A percentile compares a stretch with the other conserved stretches of the same genome.
phyloP scores from a whole-genome alignment of 2,888 invertebrate genomes.

The Spisula subtruncata region DNA sequence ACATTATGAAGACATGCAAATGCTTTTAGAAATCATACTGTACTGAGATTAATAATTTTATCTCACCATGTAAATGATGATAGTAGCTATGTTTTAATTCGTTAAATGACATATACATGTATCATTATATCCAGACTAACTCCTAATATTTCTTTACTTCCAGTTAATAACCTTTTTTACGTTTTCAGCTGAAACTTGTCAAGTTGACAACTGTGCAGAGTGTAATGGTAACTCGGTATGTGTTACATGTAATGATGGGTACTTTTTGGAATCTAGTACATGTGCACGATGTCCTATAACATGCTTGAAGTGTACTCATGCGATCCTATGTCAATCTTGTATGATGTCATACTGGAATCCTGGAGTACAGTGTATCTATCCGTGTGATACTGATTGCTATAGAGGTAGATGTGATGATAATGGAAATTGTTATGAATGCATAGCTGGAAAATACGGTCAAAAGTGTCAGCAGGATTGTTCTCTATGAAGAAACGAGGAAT shows the following conservation, averaged over 20 bases:
- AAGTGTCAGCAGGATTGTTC: background rate
- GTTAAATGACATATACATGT: too few relatives aligned
- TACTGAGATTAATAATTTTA: too few relatives aligned
- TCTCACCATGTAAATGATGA: too few relatives aligned
- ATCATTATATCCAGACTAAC: too few relatives aligned
- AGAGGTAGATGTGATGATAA: background rate
- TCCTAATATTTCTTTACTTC: too few relatives aligned
- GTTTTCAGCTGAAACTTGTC: background rate
- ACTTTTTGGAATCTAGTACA: background rate
- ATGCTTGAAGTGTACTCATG: background rate
- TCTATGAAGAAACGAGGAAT: background rate
- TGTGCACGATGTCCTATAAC: background rate
- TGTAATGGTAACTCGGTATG: background rate
- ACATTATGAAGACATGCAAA: too few relatives aligned
- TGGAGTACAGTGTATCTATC: background rate
- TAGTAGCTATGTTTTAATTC: too few relatives aligned
- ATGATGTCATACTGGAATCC: background rate
- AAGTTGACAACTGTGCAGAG: background rate
- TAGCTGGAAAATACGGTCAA: background rate
- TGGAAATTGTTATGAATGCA: background rate
- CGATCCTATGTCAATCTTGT: background rate
- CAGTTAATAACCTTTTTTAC: too few relatives aligned
- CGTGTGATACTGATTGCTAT: background rate
- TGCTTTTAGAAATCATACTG: too few relatives aligned
- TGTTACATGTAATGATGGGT: background rate